phyloP scores from a whole-genome alignment of 2,888 invertebrate genomes.

The Pristionchus mayeri region DNA sequence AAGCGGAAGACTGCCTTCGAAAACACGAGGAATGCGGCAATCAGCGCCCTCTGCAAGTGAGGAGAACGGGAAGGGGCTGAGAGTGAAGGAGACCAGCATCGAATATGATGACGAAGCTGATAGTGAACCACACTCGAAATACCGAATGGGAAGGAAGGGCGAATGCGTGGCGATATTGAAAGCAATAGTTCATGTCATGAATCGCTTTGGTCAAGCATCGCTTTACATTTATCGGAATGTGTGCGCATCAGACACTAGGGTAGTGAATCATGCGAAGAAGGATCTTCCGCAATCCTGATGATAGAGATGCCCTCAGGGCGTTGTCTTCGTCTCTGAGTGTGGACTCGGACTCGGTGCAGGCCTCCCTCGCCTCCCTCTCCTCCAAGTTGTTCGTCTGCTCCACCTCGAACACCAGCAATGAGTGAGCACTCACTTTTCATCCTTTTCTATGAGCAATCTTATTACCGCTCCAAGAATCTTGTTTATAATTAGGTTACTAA shows the following conservation, averaged over 20 bases:
- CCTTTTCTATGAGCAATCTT: not conserved
- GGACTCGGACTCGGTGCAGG: conserved; percentile 94
- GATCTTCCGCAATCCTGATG: no score
- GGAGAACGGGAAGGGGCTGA: no score
- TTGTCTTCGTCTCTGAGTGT: conserved; percentile 89
- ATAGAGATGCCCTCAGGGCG: conserved; percentile 82
- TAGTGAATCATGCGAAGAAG: not conserved
- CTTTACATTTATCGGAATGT: no score
- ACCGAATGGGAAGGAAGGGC: no score
- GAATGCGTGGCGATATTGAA: no score
- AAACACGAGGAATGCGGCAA: conserved; percentile 67
- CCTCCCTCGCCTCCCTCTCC: conserved; percentile 94
- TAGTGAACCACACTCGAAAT: no score
- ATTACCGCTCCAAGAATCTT: no score
- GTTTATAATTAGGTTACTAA: not conserved
- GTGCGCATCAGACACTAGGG: no score
- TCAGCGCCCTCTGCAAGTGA: conserved; percentile 67
- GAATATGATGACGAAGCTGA: no score
- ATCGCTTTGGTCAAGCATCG: no score
- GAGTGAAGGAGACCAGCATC: no score
- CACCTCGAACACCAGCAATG: conserved; percentile 79
- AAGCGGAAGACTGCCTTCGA: conserved; percentile 60
- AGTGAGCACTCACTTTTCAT: conserved; percentile 75
- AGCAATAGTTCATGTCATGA: no score
- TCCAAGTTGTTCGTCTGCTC: conserved; percentile 90